Conservation (phyloP, 2,888 invertebrate genomes). For the Rapana venosa region DNA sequence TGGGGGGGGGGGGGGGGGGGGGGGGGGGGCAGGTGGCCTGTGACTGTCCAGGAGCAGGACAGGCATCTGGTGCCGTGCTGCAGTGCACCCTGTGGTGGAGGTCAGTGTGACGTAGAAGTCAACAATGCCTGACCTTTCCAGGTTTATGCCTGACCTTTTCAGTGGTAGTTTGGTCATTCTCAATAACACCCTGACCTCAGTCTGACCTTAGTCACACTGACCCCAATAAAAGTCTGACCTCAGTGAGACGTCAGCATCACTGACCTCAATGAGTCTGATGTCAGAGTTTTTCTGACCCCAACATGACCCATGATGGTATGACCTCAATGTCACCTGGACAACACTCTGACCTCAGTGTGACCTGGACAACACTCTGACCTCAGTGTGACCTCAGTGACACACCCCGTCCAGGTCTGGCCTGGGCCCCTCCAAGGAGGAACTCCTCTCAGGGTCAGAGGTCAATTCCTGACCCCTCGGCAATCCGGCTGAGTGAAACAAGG, state of each 20-base stretch:
- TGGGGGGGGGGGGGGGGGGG: no score
- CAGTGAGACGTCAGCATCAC: no score
- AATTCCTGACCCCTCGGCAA: neutral
- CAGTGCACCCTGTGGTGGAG: no score
- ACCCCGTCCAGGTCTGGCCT: slow-evolving; percentile 3
- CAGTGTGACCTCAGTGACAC: neutral
- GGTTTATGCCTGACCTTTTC: neutral
- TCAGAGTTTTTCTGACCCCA: no score
- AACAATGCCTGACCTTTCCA: no score
- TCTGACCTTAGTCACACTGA: no score
- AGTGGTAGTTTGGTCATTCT: neutral
- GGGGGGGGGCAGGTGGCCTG: no score
- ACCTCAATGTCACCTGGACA: neutral
- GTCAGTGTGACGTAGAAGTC: no score
- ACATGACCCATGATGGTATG: neutral
- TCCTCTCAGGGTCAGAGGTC: neutral
- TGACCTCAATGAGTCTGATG: no score
- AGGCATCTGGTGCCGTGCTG: no score
- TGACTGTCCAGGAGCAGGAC: no score
- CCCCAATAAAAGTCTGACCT: no score
- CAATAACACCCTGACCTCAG: neutral
- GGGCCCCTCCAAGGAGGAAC: slow-evolving; percentile 20
- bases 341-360: neutral
- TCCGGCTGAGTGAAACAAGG: neutral
- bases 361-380: neutral